These are phyloP conservation scores for Lordiphosa andalusiaca DNA, from an alignment of 2,888 invertebrate species.

Conservation along the genomic window DNA sequence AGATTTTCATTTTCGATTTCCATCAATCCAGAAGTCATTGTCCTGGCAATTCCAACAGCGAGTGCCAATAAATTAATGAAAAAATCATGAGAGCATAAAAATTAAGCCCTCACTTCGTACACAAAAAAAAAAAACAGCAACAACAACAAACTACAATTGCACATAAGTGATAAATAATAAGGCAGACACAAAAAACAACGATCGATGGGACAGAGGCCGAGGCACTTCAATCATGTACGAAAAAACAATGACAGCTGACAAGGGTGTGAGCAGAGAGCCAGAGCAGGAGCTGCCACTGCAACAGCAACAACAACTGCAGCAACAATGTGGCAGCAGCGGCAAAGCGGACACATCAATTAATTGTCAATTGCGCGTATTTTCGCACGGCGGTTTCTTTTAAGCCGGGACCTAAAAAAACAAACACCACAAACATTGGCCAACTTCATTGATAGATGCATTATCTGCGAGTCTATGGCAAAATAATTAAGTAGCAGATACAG, in stretches of 20 bases:
- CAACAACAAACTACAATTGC: conserved; percentile 44
- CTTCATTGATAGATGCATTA: conserved; percentile 59
- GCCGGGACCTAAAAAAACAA: conserved; percentile 24
- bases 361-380: conserved; percentile 75
- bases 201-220: conserved; percentile 39
- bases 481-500: conserved; percentile 60
- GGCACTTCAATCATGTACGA: conserved; percentile 59
- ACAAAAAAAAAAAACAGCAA: conserved; percentile 30
- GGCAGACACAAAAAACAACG: conserved; percentile 41
- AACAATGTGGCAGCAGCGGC: conserved; percentile 22
- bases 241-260: conserved; percentile 69
- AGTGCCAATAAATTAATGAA: conserved; percentile 61
- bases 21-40: conserved; percentile 8
- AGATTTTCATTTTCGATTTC: not conserved
- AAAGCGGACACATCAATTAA: conserved; percentile 75
- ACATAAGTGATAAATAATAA: conserved; percentile 68
- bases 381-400: conserved; percentile 73
- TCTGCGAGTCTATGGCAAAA: conserved; percentile 60
- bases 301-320: conserved; percentile 25
- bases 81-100: conserved; percentile 67
- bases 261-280: conserved; percentile 65
- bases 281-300: conserved; percentile 26
- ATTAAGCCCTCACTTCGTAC: conserved; percentile 44
- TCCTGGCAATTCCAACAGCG: not conserved
- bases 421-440: conserved; percentile 14